Evolutionary conservation across 30 jellyfish, hydroid and myxozoan species (phyloP).

Genomic region (Rhopilema esculentum): DNA sequence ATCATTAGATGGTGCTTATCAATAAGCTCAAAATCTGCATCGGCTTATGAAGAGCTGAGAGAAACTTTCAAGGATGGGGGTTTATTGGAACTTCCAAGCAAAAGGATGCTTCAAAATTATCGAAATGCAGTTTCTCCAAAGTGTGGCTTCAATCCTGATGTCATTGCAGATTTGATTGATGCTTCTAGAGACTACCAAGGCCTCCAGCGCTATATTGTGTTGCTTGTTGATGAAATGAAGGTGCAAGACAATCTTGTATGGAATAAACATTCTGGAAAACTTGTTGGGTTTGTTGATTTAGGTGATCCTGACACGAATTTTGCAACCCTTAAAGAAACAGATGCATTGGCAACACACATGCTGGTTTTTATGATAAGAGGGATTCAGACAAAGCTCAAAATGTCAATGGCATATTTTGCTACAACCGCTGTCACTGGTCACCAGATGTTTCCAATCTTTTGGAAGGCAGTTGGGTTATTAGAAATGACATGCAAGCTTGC

Average conservation of each 20-base stretch:
- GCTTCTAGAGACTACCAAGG: background rate
- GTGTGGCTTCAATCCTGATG: conserved; percentile 62
- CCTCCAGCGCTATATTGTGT: conserved; percentile 9
- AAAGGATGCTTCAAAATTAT: conserved; percentile 74
- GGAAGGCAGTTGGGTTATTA: conserved; percentile 14
- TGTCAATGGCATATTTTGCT: conserved; percentile 58
- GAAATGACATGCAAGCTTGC: conserved; percentile 7
- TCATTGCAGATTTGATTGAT: conserved; percentile 35
- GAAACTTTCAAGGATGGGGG: conserved; percentile 43
- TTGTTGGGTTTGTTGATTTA: conserved; percentile 45
- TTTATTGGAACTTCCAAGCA: conserved; percentile 65
- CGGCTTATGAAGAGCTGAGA: conserved; percentile 76
- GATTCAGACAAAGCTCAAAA: conserved; percentile 7
- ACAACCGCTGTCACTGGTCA: conserved; percentile 41
- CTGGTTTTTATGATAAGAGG: conserved; percentile 57
- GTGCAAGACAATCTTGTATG: conserved; percentile 35
- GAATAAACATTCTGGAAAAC: conserved; percentile 57
- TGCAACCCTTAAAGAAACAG: conserved; percentile 65
- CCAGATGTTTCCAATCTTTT: conserved; percentile 36
- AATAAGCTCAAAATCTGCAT: conserved; percentile 62
- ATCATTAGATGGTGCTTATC: conserved; percentile 72
- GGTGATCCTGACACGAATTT: conserved; percentile 46
- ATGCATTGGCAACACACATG: conserved; percentile 61
- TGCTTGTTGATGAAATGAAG: conserved; percentile 52
- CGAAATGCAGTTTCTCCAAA: conserved; percentile 59